Conservation (phyloP, 2,888 invertebrate genomes). For the Tetragonula carbonaria region DNA sequence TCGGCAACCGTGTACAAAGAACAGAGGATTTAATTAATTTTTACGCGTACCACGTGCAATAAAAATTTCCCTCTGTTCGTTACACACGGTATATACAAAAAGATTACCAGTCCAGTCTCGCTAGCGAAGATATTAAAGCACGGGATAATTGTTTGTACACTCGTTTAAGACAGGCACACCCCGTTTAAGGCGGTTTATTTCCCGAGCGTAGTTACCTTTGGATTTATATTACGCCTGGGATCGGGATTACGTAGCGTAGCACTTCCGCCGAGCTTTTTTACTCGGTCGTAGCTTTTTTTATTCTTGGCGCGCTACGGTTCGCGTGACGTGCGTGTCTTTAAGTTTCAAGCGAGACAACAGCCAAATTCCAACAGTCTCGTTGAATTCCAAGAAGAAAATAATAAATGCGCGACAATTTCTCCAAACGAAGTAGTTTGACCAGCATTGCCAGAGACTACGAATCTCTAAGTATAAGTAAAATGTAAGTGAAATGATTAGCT, state of each 20-base stretch:
- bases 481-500: too few relatives aligned
- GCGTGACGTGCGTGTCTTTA: neutral
- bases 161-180: neutral
- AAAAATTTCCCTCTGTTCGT: too few relatives aligned
- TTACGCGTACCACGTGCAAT: too few relatives aligned
- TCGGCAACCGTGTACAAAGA: too few relatives aligned
- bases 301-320: neutral
- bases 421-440: too few relatives aligned
- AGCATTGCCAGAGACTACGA: too few relatives aligned
- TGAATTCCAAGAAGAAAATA: too few relatives aligned
- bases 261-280: slow-evolving; percentile 6
- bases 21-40: too few relatives aligned
- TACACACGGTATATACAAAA: neutral
- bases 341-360: neutral
- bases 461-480: too few relatives aligned
- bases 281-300: neutral
- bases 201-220: neutral
- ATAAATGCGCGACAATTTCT: too few relatives aligned
- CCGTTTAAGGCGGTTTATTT: neutral
- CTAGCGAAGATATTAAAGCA: neutral
- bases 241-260: neutral
- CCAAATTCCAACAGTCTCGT: neutral
- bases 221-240: slow-evolving; percentile 15
- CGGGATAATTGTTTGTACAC: neutral
- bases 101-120: neutral